Base-by-base conservation (phyloP, 2,888 invertebrate genomes). In the Epistrophe eligans region DNA sequence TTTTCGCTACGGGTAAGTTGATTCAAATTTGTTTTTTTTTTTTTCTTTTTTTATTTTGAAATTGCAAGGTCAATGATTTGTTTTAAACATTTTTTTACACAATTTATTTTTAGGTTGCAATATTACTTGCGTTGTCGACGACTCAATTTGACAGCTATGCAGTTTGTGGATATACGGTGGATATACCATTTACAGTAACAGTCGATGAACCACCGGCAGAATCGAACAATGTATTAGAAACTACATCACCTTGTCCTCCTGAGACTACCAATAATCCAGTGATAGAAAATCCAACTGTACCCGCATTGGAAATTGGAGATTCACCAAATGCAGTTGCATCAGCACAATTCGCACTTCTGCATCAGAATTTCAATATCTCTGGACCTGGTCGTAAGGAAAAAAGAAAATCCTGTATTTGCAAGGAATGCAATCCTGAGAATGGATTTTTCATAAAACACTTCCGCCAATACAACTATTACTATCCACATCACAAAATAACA, bases 401-500 rank as follows among this genome's bases (percentile, higher is more conserved):
- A 13, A 28, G n/a, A 1, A n/a, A 5, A 7, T 13, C 32, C 0
- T 32, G 32, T 45, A 19, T 40, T 40, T 55, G 70, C 4, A 28
- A n/a, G 5, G 55, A 70, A 0, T 55, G 38, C 24, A 55, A 5
- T 11, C n/a, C 38, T n/a, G 70, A 50, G 9, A 52, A 55, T 17
- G 70, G 70, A 9, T 60, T 24, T 17, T 48, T 35, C 15, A 66
- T 84, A 2, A 84, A 80, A 8, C 60, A 72, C n/a, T 77, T 67
- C 17, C 74, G 64, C 13, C 84, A 84, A n/a, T 57, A 72, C 48
- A 84, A 84, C 60, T 77, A 84, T 35, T 84, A 72, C 72, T 80
- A 77, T 43, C 80, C 84, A 24, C n/a, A 60, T 58, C 57, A 32
- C 7, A 24, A 17, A 7, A 10, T 24, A 1, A 11, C n/a, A 0